Evolutionary conservation across 2,888 invertebrate species (phyloP), one percentile per base, ranked within the genome.

Genomic region (Helobdella robusta): DNA sequence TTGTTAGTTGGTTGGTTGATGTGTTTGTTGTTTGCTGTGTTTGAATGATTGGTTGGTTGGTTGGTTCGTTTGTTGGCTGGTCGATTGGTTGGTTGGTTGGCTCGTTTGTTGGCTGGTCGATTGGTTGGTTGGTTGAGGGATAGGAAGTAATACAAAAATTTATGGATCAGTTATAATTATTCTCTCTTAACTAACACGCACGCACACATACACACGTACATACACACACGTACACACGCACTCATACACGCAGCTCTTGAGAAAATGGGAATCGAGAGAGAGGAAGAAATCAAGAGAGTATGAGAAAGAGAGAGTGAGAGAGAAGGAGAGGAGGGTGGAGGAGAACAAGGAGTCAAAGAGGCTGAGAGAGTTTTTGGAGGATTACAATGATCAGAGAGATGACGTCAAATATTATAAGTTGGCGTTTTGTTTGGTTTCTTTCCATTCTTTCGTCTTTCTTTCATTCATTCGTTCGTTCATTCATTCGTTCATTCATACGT

Each of bases 371-470:
- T 99, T 99, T 81, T 84, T 98, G 2, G 98, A 98, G 82, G 97
- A 98, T 80, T 99, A 99, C 77, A 95, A 97, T 76, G 98, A 98
- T 80, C 94, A 95, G 80, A 84, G 93, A 63, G 94, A 97, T 80
- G 98, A 98, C 79, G 85, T 88, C 59, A 95, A 95, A 82, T 98
- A 90, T 82, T 98, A 95, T 83, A 92, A 90, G 86, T 86, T 76
- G 79, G 82, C 46, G n/a, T 20, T 61, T 25, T 20, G 4, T 6
- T 48, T n/a, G n/a, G n/a, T n/a, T n/a, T n/a, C n/a, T n/a, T n/a
- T n/a, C n/a, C n/a, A n/a, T n/a, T n/a, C n/a, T n/a, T n/a, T n/a
- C n/a, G n/a, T n/a, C n/a, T n/a, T n/a, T n/a, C n/a, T n/a, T n/a
- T n/a, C n/a, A n/a, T n/a, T n/a, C n/a, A n/a, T n/a, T n/a, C n/a